phyloP scores from a whole-genome alignment of 2,113 vertebrate species.

The Sander vitreus region DNA sequence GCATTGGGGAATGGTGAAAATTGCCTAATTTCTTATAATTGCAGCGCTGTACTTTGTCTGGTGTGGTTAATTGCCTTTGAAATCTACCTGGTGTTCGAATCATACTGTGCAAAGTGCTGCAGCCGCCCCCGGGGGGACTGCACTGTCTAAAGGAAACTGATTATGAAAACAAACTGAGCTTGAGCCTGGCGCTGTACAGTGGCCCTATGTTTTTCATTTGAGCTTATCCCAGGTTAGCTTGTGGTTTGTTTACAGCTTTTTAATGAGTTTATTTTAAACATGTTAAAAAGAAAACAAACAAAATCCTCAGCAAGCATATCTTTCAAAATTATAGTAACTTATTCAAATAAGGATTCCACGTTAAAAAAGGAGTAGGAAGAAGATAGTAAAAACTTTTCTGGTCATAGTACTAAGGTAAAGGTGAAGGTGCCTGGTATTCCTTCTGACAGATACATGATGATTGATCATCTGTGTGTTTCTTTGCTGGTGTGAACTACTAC shows the following conservation, averaged over 20 bases:
- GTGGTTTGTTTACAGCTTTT: background rate
- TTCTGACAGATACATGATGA: background rate
- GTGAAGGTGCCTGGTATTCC: conserved; percentile 1
- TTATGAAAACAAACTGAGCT: conserved; percentile 50
- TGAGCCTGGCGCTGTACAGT: background rate
- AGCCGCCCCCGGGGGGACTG: conserved; percentile 40
- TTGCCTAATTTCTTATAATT: conserved; percentile 70
- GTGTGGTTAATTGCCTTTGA: conserved; percentile 61
- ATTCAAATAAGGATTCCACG: too few relatives aligned
- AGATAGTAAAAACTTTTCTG: too few relatives aligned
- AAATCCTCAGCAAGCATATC: too few relatives aligned
- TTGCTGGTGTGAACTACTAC: background rate
- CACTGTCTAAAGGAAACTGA: conserved; percentile 38
- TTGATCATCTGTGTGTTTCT: conserved; percentile 16
- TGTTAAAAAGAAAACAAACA: too few relatives aligned
- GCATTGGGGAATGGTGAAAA: conserved; percentile 51
- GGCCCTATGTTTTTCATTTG: conserved; percentile 2
- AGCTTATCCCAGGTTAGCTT: conserved; percentile 35
- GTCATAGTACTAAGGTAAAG: conserved; percentile 1
- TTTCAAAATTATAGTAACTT: too few relatives aligned
- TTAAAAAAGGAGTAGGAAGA: too few relatives aligned
- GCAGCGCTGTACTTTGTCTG: conserved; percentile 51
- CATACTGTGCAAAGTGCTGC: conserved; percentile 32
- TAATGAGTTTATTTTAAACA: too few relatives aligned
- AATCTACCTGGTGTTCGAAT: conserved; percentile 64